These are phyloP conservation scores for Pandemis cinnamomeana DNA, from an alignment of 2,888 invertebrate species.

Conservation along the genomic window DNA sequence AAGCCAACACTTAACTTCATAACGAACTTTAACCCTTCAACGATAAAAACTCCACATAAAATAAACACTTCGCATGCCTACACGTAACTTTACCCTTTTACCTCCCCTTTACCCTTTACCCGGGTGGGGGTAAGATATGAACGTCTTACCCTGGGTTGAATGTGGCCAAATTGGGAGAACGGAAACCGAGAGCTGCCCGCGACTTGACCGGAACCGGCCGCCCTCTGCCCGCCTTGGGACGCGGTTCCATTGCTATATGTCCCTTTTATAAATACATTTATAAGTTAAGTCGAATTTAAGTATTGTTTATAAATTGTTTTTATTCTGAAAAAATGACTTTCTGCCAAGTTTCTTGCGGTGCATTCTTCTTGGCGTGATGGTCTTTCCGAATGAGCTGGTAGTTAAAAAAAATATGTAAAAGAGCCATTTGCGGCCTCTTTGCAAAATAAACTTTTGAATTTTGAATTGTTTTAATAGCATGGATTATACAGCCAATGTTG, in stretches of 20 bases:
- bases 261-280: too few relatives aligned
- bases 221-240: constrained; percentile 66
- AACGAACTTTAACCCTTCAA: constrained; percentile 14
- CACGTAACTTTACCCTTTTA: constrained; percentile 18
- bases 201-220: constrained; percentile 82
- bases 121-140: constrained; percentile 55
- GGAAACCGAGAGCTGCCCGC: constrained; percentile 80
- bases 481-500: background rate
- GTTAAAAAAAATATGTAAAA: too few relatives aligned
- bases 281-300: too few relatives aligned
- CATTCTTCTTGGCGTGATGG: too few relatives aligned
- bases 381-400: too few relatives aligned
- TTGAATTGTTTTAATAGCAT: background rate
- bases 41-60: constrained; percentile 17
- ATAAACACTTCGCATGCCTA: constrained; percentile 24
- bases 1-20: background rate
- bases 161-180: constrained; percentile 82
- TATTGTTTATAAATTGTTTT: too few relatives aligned
- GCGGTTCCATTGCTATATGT: constrained; percentile 56
- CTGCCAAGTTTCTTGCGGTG: too few relatives aligned
- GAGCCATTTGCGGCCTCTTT: too few relatives aligned
- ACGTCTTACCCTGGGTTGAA: constrained; percentile 77
- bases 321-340: too few relatives aligned
- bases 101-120: background rate
- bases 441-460: too few relatives aligned